A percentile compares a stretch with the other conserved stretches of the same genome.
Evolutionary conservation across 2,888 invertebrate genomes (phyloP).

Genomic region (Pseudanteris insignis): DNA sequence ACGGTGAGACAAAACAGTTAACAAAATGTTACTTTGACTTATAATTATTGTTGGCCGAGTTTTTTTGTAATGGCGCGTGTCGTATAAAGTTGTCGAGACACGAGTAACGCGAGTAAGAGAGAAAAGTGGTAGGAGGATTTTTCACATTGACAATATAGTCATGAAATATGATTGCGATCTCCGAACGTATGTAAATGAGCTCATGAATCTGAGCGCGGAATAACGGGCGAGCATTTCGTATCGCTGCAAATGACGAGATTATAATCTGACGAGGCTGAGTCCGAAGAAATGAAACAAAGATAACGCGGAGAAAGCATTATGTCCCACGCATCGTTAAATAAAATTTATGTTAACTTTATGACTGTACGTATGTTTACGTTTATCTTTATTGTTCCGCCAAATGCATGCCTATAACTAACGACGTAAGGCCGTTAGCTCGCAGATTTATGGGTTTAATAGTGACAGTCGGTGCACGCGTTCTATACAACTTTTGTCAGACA

Average conservation of each 20-base stretch:
- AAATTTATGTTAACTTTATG: constrained; percentile 53
- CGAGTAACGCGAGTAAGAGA: background rate
- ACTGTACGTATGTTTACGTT: constrained; percentile 48
- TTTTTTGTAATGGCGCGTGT: no score
- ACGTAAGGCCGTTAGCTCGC: constrained; percentile 53
- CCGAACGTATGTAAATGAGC: constrained; percentile 20
- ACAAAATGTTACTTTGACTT: no score
- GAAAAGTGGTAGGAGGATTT: background rate
- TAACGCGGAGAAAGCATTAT: constrained; percentile 46
- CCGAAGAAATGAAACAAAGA: constrained; percentile 39
- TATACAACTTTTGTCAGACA: constrained; percentile 19
- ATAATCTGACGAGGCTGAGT: constrained; percentile 26
- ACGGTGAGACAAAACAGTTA: no score
- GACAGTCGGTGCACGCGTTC: constrained; percentile 44
- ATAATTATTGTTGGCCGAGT: no score
- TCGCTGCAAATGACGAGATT: constrained; percentile 39
- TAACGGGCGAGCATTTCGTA: constrained; percentile 35
- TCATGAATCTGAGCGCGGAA: constrained; percentile 20
- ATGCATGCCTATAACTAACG: constrained; percentile 51
- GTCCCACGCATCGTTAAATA: constrained; percentile 53
- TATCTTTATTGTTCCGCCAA: constrained; percentile 54
- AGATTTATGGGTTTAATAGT: constrained; percentile 56
- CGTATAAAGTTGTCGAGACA: no score
- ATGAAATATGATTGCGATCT: constrained; percentile 35
- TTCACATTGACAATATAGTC: constrained; percentile 32